A percentile compares a stretch with the other conserved stretches of the same genome.
These are phyloP conservation scores for Cyprinodon diabolis DNA, from an alignment of 2,797 vertebrate species.

Conservation along the genomic window DNA sequence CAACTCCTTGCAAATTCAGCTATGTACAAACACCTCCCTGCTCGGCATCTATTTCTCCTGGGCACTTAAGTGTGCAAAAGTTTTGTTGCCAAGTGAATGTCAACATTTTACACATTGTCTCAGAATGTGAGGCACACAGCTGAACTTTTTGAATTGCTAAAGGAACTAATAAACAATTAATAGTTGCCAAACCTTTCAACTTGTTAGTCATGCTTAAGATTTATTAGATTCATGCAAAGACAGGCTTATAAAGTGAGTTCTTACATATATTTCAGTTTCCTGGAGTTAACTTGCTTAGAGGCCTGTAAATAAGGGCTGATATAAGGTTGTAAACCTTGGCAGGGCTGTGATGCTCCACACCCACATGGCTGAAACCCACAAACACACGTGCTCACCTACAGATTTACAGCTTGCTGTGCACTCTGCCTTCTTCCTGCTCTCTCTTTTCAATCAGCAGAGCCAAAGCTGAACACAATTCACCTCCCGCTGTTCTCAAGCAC, in stretches of 20 bases:
- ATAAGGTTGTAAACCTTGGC: slow-evolving; percentile 54
- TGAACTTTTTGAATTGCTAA: neutral
- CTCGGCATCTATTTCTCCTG: neutral
- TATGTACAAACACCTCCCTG: neutral
- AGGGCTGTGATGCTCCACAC: slow-evolving; percentile 41
- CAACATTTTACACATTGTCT: neutral
- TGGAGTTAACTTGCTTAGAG: slow-evolving; percentile 39
- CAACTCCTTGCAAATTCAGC: neutral
- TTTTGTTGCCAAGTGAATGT: neutral
- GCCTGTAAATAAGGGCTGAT: slow-evolving; percentile 51
- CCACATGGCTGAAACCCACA: slow-evolving; percentile 9
- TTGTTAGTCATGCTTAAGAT: slow-evolving; percentile 5
- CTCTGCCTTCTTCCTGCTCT: slow-evolving; percentile 15
- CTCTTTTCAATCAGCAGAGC: slow-evolving; percentile 35
- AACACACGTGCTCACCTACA: slow-evolving; percentile 17
- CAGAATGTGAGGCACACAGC: neutral
- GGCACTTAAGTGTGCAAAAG: neutral
- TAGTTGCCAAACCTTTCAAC: neutral
- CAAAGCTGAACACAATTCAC: slow-evolving; percentile 23
- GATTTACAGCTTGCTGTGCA: slow-evolving; percentile 53
- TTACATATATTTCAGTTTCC: slow-evolving; percentile 27
- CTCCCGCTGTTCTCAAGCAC: slow-evolving; percentile 39
- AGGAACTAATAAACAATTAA: neutral
- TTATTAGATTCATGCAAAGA: slow-evolving; percentile 39
- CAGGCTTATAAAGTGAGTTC: slow-evolving; percentile 33